Percentiles rank a stretch among this genome's conserved stretches.
phyloP scores from a whole-genome alignment of 2,888 invertebrate genomes.

The Drosophila crucigera region DNA sequence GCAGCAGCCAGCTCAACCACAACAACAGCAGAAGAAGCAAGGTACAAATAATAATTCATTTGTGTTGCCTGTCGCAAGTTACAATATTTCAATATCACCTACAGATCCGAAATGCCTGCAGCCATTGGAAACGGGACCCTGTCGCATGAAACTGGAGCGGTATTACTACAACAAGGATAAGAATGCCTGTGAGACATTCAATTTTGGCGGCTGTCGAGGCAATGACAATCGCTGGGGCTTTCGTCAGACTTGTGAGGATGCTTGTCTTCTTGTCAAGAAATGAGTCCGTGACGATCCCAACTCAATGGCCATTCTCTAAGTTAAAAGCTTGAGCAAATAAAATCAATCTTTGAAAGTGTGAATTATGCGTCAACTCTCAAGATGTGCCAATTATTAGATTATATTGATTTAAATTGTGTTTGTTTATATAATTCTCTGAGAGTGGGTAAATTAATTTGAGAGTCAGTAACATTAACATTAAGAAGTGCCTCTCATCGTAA shows the following conservation, averaged over 20 bases:
- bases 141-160: constrained; percentile 80
- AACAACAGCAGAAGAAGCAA: constrained; percentile 32
- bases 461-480: background rate
- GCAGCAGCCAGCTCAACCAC: constrained; percentile 15
- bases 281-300: constrained; percentile 2
- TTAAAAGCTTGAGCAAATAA: constrained; percentile 19
- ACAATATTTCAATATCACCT: background rate
- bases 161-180: constrained; percentile 79
- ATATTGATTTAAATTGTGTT: background rate
- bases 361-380: background rate
- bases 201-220: constrained; percentile 82
- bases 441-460: background rate
- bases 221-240: constrained; percentile 82
- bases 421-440: background rate
- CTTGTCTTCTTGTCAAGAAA: constrained; percentile 63
- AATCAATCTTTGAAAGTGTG: background rate
- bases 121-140: constrained; percentile 80
- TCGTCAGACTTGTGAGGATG: constrained; percentile 75
- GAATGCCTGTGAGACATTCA: constrained; percentile 77
- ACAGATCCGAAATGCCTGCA: constrained; percentile 79
- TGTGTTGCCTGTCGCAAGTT: background rate
- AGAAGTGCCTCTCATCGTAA: too few species aligned
- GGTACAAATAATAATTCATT: constrained; percentile 27
- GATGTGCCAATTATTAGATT: background rate
- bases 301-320: background rate